Conservation (phyloP, 37 sponge, comb jelly and placozoan genomes). For the Mnemiopsis leidyi region DNA sequence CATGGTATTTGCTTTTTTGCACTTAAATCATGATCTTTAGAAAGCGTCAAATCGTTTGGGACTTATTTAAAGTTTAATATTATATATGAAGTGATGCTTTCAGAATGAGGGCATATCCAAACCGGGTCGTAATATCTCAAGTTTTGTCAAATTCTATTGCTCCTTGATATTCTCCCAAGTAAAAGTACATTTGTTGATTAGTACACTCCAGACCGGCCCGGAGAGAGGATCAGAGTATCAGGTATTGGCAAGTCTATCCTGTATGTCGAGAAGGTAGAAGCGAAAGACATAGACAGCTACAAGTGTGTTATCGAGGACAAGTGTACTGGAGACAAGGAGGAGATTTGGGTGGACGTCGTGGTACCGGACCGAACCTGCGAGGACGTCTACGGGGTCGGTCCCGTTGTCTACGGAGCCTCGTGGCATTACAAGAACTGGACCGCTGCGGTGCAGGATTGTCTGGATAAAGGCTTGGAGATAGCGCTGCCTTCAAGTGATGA, state of each 20-base stretch:
- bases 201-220: no score
- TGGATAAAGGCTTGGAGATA: neutral
- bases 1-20: no score
- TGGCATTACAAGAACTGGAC: neutral
- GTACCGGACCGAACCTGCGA: neutral
- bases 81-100: no score
- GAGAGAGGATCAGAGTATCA: no score
- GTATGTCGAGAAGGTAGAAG: neutral
- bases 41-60: no score
- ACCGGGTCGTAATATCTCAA: no score
- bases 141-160: no score
- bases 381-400: neutral
- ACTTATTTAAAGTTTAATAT: no score
- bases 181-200: no score
- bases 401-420: neutral
- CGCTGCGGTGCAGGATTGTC: neutral
- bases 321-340: neutral
- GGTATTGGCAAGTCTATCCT: neutral
- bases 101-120: no score
- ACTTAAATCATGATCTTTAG: no score
- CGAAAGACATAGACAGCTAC: neutral
- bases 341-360: neutral
- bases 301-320: neutral
- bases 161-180: no score
- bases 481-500: neutral